These are phyloP conservation scores for Eublepharis macularius DNA, from an alignment of 2,113 vertebrate genomes.

Conservation along the genomic window DNA sequence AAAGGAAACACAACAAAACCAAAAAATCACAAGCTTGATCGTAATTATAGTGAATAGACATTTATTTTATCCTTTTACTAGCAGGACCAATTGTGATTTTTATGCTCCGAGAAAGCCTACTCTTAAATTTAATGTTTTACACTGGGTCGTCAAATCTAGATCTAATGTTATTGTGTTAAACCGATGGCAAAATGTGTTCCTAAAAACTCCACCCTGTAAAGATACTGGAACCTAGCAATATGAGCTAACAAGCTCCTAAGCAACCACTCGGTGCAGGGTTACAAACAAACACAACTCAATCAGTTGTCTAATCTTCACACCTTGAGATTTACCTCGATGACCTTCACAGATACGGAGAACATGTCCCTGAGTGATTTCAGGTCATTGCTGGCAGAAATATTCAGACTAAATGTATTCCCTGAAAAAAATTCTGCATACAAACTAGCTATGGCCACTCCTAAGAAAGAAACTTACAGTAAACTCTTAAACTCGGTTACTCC, in stretches of 20 bases:
- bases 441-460: too few species aligned
- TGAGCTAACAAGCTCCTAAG: constrained; percentile 30
- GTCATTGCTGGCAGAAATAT: neutral
- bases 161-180: constrained; percentile 65
- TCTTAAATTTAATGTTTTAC: constrained; percentile 69
- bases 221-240: constrained; percentile 53
- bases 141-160: constrained; percentile 61
- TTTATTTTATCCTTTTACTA: constrained; percentile 74
- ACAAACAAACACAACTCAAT: constrained; percentile 4
- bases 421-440: too few species aligned
- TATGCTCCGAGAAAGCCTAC: constrained; percentile 69
- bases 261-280: neutral
- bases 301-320: constrained; percentile 23
- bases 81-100: constrained; percentile 72
- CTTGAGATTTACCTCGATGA: neutral
- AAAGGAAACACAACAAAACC: constrained; percentile 68
- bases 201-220: constrained; percentile 55
- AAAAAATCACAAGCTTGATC: constrained; percentile 63
- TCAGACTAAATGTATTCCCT: neutral
- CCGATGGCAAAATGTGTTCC: constrained; percentile 62
- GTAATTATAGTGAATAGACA: constrained; percentile 72
- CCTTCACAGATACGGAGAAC: too few species aligned
- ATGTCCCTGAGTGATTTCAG: neutral
- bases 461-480: too few species aligned
- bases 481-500: too few species aligned